Evolutionary conservation across 2,888 invertebrate genomes (phyloP), one percentile per base, ranked within the genome.

Genomic region (Plebejus melissa): DNA sequence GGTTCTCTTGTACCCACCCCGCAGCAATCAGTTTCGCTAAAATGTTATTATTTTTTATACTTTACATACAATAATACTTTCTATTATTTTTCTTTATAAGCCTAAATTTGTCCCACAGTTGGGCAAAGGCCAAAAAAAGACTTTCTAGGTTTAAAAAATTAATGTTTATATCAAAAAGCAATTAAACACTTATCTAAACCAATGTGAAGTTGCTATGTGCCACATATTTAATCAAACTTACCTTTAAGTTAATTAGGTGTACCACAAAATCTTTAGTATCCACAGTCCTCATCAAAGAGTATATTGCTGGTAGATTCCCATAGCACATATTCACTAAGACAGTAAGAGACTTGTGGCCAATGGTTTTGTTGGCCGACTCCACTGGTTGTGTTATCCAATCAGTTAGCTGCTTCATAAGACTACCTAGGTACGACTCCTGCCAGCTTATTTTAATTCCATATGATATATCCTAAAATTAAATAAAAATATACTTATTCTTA

Each of bases 261-360:
- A 94, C 93, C 60, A 96, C 89, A 86, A 96, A 95, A 77, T 94
- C 94, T 83, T 96, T 96, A 0, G 95, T 95, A 81, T 97, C 96
- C 0, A 97, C 95, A 6, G 95, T 95, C 78, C 96, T 94, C 91
- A 96, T 95, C 50, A 97, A 89, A 0, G 96, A 94, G 82, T 97
- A 96, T 65, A 97, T 94, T 0, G 96, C 96, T 0, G 96, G 95
- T 77, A 96, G 88, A 86, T 97, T 97, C 79, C 96, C 96, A 83
- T 97, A 96, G 85, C 97, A 97, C 3, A 97, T 88, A 90, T 97
- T 97, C 0, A 97, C 96, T 0, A 97, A 87, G 16, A 97, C 95
- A 0, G 96, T 96, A 0, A 97, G 89, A 0, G 91, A 91, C 69
- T 89, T 91, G 77, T 94, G 94, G 2, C 94, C 94, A 13, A 94